Base-by-base conservation (phyloP, 2,797 vertebrate species). In the Macrochelys suwanniensis region DNA sequence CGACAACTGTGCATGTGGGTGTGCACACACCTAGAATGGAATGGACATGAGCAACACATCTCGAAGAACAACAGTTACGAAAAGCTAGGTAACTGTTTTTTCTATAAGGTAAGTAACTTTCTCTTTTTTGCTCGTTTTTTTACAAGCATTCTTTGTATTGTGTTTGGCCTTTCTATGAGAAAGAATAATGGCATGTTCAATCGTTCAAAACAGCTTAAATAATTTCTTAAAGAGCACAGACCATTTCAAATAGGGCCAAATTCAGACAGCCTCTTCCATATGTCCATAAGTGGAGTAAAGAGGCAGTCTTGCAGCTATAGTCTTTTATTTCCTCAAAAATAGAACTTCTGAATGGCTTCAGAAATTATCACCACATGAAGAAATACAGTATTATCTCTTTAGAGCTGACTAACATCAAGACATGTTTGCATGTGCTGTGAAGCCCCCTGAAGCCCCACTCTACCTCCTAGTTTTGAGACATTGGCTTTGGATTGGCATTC, bases 211-310 rank as follows among this genome's bases (percentile, higher is more conserved):
- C 88, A 92, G 85, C 77, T 94, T 85, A 54, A 76, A 49, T 89
- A 80, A 88, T 31, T 87, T 92, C 76, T 85, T 90, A 80, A 92
- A 86, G 83, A 88, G 82, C 84, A 51, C 23, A 15, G 50, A 37
- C n/a, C 71, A 61, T 92, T 89, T 94, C 94, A 95, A 94, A 81
- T n/a, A 65, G 13, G 79, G 37, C 84, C 88, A 95, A 87, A 95
- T 94, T 71, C 88, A 93, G 61, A 89, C 92, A 93, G 50, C 80
- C 81, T 95, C 94, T 90, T 56, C 6, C 76, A 89, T 92, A 74
- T 86, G 5, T 86, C 53, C 79, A 53, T 86, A 78, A 82, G 86
- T 92, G 56, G 86, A 90, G 53, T 81, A 90, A 68, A 77, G 37
- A 92, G 92, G 79, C 82, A 65, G 82, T 78, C 49, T 6, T 83